Evolutionary conservation across 1,140 invertebrate genomes (phyloP), one percentile per base, ranked within the genome.

Genomic region (Zophobas morio): DNA sequence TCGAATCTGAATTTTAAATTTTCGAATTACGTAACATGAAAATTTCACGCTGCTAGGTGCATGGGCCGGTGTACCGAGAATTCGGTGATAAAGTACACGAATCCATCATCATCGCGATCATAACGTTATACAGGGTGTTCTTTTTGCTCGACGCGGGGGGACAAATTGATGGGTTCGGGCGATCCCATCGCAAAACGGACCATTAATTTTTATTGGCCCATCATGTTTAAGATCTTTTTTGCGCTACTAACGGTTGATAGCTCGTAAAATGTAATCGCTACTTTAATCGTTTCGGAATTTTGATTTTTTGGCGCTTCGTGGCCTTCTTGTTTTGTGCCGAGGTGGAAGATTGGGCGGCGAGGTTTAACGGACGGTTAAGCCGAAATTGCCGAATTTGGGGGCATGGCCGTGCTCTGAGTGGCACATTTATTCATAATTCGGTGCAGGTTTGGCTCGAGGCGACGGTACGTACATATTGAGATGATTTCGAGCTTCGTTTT

Each of bases 1-100:
- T 5, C 3, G 20, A 51, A 51, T 51, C 49, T 51, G n/a, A 51
- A 51, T 51, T 51, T 51, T 20, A 51, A 51, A 51, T 51, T 5
- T 4, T 4, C 3, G 42, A 51, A 51, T 51, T 51, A 20, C 49
- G n/a, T 20, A 51, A 51, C 49, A 51, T 20, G n/a, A 51, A 46
- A 46, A 8, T 46, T 20, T 20, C 20, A 20, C 20, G 20, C 20
- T 20, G 20, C 20, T 20, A 20, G 20, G 20, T 20, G 20, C 20
- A 20, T 20, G 3, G 42, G 42, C 3, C 42, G 3, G 6, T 46
- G 42, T 46, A 4, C 42, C 3, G 6, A 8, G 42, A 46, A 46
- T 46, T 46, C 42, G 49, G 49, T 51, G 49, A 20, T 20, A 20
- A 51, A 51, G 20, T 20, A 20, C 49, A 51, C 49, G 49, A 51